Conservation (phyloP, 2,797 vertebrate genomes). For the Cottoperca gobio region DNA sequence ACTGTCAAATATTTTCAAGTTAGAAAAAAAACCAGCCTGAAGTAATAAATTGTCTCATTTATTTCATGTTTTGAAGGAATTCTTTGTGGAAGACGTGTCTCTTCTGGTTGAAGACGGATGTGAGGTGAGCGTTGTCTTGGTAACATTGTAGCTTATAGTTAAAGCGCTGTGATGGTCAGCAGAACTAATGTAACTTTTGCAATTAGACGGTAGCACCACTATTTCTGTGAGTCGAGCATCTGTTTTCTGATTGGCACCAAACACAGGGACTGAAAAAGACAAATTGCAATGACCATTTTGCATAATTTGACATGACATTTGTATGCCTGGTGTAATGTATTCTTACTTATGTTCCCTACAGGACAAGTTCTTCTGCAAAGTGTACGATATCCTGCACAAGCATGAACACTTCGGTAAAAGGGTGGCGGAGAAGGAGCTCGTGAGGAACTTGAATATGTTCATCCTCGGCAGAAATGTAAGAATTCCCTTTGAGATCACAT, state of each 20-base stretch:
- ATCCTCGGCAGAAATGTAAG: background rate
- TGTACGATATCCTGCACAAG: background rate
- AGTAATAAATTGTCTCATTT: accelerated
- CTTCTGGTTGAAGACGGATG: constrained; percentile 23
- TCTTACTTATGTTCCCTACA: constrained; percentile 35
- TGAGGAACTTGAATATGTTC: background rate
- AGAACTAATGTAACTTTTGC: background rate
- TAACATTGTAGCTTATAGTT: background rate
- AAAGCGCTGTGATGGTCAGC: background rate
- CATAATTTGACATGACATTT: background rate
- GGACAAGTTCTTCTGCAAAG: constrained; percentile 75
- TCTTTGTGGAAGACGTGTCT: constrained; percentile 48
- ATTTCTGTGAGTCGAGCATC: background rate
- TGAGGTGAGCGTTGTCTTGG: constrained; percentile 51
- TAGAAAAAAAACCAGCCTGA: accelerated
- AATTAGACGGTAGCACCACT: background rate
- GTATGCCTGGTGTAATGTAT: background rate
- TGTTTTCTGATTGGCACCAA: background rate
- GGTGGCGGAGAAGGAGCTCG: accelerated
- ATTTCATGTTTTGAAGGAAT: background rate
- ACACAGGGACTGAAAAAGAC: background rate
- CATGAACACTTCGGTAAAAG: accelerated
- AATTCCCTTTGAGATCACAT: background rate
- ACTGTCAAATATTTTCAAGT: background rate
- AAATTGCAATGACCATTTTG: background rate